Evolutionary conservation across 1,140 invertebrate species (phyloP).

Genomic region (Oedothorax gibbosus): DNA sequence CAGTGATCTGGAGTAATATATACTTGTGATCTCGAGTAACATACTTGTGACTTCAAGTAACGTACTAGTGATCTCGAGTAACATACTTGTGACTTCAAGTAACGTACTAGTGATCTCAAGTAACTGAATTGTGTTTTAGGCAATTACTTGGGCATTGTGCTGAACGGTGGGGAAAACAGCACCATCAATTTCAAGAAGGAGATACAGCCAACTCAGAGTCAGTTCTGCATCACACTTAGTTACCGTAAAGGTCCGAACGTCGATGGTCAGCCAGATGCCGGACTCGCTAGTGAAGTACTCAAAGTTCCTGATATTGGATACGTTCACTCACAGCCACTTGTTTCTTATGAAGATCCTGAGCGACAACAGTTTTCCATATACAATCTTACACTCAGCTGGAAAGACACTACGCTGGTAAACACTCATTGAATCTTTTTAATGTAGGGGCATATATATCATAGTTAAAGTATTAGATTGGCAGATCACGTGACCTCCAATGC

Average conservation of each 20-base stretch:
- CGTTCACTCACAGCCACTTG: not conserved
- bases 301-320: not conserved
- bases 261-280: not conserved
- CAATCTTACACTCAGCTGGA: constrained; percentile 9
- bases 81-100: too few species aligned
- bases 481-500: too few species aligned
- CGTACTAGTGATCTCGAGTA: too few species aligned
- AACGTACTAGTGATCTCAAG: too few species aligned
- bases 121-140: constrained; percentile 2
- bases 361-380: constrained; percentile 24
- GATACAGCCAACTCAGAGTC: not conserved
- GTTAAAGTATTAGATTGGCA: too few species aligned
- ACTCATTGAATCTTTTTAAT: not conserved
- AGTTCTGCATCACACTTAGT: constrained; percentile 1
- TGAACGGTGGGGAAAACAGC: constrained; percentile 19
- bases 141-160: constrained; percentile 24
- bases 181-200: constrained; percentile 18
- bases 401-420: not conserved
- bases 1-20: too few species aligned
- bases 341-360: not conserved
- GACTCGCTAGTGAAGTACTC: not conserved
- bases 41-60: too few species aligned
- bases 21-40: too few species aligned
- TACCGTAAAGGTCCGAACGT: constrained; percentile 43
- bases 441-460: not conserved